phyloP scores from a whole-genome alignment of 2,113 vertebrate species.

The Bos indicus region DNA sequence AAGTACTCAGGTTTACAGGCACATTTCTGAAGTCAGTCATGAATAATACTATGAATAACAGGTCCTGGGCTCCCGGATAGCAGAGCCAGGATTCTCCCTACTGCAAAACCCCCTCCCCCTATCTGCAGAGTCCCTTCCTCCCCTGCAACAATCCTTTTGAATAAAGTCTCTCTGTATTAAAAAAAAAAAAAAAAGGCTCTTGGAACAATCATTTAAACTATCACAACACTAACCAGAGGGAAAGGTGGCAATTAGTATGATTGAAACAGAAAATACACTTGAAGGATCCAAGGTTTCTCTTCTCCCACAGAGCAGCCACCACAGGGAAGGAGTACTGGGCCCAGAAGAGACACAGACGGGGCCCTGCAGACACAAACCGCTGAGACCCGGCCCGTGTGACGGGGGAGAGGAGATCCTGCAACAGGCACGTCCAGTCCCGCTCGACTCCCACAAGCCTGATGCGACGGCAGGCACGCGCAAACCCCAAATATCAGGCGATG shows the following conservation, averaged over 20 bases:
- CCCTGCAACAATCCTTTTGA: background rate
- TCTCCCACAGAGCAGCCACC: background rate
- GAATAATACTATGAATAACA: accelerated
- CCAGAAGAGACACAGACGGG: background rate
- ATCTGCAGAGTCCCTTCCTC: background rate
- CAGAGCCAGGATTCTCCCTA: background rate
- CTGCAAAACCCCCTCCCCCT: background rate
- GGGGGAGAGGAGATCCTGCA: background rate
- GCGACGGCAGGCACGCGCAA: background rate
- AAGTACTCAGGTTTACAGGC: background rate
- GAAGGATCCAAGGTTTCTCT: background rate
- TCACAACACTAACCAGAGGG: background rate
- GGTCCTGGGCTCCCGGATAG: accelerated
- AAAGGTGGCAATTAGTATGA: background rate
- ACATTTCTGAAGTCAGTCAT: background rate
- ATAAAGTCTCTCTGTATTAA: background rate
- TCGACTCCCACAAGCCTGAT: background rate
- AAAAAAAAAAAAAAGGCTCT: background rate
- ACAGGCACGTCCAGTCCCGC: background rate
- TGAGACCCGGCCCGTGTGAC: background rate
- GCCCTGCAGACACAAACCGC: background rate
- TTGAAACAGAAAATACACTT: background rate
- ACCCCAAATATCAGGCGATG: background rate
- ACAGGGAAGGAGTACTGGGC: background rate
- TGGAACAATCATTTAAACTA: background rate